phyloP scores from a whole-genome alignment of 2,888 invertebrate genomes.

The Drosophila antonietae region DNA sequence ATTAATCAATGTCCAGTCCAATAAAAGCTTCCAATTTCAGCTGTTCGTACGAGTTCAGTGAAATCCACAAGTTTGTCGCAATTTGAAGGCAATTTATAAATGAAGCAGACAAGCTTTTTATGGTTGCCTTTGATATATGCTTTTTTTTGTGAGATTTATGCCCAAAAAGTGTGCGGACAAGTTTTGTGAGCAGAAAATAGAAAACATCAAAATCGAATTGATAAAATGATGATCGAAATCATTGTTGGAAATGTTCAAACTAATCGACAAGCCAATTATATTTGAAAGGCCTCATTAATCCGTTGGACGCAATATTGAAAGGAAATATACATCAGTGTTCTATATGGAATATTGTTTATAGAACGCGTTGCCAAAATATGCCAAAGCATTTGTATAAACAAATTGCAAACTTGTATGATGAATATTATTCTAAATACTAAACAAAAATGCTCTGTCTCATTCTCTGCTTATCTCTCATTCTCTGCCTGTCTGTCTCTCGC shows the following conservation, averaged over 20 bases:
- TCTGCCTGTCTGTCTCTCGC: not conserved
- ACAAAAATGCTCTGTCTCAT: not conserved
- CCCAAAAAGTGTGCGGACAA: constrained; percentile 39
- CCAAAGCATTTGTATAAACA: constrained; percentile 63
- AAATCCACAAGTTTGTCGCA: constrained; percentile 35
- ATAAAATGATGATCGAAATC: constrained; percentile 22
- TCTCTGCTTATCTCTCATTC: not conserved
- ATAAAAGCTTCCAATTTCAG: constrained; percentile 9
- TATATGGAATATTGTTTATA: constrained; percentile 58
- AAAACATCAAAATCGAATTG: constrained; percentile 8
- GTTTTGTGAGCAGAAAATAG: constrained; percentile 17
- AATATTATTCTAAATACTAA: constrained; percentile 42
- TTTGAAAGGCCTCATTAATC: constrained; percentile 67
- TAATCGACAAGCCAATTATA: constrained; percentile 58
- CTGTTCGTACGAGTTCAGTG: constrained; percentile 27
- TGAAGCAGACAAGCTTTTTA: constrained; percentile 51
- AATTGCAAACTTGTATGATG: constrained; percentile 56
- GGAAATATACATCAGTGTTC: constrained; percentile 40
- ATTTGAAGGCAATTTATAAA: constrained; percentile 58
- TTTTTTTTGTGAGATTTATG: constrained; percentile 25
- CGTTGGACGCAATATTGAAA: constrained; percentile 32
- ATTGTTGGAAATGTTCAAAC: constrained; percentile 18
- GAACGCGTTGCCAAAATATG: constrained; percentile 60
- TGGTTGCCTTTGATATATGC: constrained; percentile 34
- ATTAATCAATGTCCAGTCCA: constrained; percentile 12